phyloP scores from a whole-genome alignment of 2,797 vertebrate species.

The Tapirus indicus region DNA sequence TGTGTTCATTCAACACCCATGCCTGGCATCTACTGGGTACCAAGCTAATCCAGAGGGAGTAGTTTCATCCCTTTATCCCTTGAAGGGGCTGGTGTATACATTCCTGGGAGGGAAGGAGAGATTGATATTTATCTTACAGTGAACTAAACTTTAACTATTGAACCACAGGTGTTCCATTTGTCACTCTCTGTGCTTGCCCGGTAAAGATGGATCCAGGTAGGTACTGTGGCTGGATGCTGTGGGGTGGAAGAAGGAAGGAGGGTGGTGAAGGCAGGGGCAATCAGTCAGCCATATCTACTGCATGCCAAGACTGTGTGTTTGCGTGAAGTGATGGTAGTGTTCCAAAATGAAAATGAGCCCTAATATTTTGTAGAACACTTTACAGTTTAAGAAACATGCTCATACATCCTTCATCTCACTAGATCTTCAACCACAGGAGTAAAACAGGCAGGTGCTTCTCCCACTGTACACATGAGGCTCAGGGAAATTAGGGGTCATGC shows the following conservation, averaged over 20 bases:
- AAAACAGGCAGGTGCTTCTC: not conserved
- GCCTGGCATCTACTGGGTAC: not conserved
- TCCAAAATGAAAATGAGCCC: not conserved
- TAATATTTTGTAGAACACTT: not conserved
- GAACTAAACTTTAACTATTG: not conserved
- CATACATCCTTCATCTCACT: not conserved
- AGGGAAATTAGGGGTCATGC: not conserved
- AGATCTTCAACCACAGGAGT: not conserved
- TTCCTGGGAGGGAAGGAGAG: not conserved
- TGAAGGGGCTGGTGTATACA: not conserved
- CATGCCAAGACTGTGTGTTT: not conserved
- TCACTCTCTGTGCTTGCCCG: not conserved
- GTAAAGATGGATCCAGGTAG: conserved; percentile 60
- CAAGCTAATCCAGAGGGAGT: not conserved
- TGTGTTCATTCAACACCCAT: not conserved
- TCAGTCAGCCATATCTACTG: not conserved
- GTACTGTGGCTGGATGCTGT: not conserved
- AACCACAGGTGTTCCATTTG: not conserved
- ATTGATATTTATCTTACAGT: not conserved
- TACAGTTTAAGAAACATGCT: not conserved
- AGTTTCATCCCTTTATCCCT: not conserved
- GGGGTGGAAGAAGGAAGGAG: not conserved
- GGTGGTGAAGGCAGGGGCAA: not conserved
- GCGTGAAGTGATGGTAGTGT: not conserved
- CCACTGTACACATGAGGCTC: not conserved